Percentiles rank a stretch among this genome's conserved stretches.
Evolutionary conservation across 2,888 invertebrate genomes (phyloP).

Genomic region (Ecdyonurus torrentis): DNA sequence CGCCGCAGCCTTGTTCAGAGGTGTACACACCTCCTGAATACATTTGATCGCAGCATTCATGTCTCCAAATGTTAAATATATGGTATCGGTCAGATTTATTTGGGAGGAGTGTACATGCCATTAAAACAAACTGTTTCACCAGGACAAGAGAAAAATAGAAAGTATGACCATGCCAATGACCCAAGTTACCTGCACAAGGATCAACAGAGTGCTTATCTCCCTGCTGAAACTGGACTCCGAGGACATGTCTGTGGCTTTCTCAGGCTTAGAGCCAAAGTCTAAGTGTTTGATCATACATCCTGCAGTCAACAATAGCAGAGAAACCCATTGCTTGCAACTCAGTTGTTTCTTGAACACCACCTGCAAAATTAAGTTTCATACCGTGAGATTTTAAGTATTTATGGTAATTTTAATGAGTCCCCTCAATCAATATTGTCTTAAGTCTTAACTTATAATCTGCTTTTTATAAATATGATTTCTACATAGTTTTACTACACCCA

Average conservation of each 20-base stretch:
- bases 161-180: too few species aligned
- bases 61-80: too few species aligned
- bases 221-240: constrained; percentile 17
- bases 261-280: constrained; percentile 25
- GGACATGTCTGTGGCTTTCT: constrained; percentile 1
- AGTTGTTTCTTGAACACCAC: constrained; percentile 70
- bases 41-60: too few species aligned
- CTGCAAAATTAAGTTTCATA: constrained; percentile 34
- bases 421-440: constrained; percentile 6
- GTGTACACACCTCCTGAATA: too few species aligned
- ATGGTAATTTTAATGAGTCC: constrained; percentile 9
- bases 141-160: neutral
- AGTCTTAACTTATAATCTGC: constrained; percentile 3
- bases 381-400: constrained; percentile 6
- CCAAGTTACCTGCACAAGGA: constrained; percentile 28
- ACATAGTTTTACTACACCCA: too few species aligned
- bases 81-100: too few species aligned
- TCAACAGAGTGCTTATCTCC: constrained; percentile 24
- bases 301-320: constrained; percentile 63
- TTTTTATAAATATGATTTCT: constrained; percentile 7
- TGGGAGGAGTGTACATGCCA: too few species aligned
- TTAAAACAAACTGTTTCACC: too few species aligned
- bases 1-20: too few species aligned
- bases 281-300: constrained; percentile 88
- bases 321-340: constrained; percentile 71